Conservation (phyloP, 2,888 invertebrate genomes). For the Isoperla grammatica region DNA sequence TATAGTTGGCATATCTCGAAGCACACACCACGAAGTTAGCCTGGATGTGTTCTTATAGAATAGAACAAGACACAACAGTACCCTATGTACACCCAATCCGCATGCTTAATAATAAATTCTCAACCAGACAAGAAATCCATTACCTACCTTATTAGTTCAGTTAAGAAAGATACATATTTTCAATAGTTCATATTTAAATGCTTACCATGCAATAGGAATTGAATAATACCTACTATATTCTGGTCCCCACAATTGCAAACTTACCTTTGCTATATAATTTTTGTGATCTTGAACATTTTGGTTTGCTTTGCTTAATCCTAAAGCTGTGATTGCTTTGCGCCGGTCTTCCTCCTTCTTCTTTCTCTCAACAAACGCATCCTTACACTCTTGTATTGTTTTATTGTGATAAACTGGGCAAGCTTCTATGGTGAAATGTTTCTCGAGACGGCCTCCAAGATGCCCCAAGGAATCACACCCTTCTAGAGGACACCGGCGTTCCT, state of each 20-base stretch:
- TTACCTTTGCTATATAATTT: slow-evolving; percentile 6
- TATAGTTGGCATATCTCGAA: no score
- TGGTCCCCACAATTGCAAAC: not conserved
- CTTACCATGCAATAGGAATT: no score
- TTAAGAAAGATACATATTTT: no score
- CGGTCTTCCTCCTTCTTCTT: slow-evolving; percentile 54
- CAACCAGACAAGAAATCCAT: no score
- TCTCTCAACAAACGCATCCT: slow-evolving; percentile 51
- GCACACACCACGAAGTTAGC: no score
- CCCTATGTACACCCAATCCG: no score
- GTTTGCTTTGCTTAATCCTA: slow-evolving; percentile 32
- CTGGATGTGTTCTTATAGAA: no score
- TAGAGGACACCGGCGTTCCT: slow-evolving; percentile 75
- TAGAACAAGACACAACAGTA: no score
- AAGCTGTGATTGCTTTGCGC: slow-evolving; percentile 43
- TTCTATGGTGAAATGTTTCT: slow-evolving; percentile 81
- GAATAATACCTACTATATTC: no score
- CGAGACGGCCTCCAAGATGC: slow-evolving; percentile 74
- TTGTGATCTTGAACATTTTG: slow-evolving; percentile 11
- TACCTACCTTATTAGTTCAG: no score
- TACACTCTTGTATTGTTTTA: slow-evolving; percentile 65
- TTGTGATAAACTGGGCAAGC: slow-evolving; percentile 92
- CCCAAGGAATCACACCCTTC: slow-evolving; percentile 82
- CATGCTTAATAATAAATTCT: no score
- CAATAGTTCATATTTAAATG: no score